Base-by-base conservation (phyloP, 2,888 invertebrate genomes). In the Pantelozetes paolii region DNA sequence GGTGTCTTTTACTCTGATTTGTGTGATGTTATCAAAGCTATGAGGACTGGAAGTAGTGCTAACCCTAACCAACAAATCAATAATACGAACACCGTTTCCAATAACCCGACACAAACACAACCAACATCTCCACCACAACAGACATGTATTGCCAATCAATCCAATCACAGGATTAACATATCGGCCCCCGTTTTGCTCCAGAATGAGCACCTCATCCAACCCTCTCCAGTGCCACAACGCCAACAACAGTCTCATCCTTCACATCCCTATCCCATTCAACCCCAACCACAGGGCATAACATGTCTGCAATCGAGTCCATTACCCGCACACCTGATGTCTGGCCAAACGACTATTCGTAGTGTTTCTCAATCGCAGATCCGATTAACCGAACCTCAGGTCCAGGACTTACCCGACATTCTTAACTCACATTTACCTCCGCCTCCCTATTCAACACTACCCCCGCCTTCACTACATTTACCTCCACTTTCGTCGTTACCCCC, bases 371-470 rank as follows among this genome's bases (percentile, higher is more conserved):
- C 59, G 59, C 73, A 40, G 20, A 67, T 13, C 23, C 67, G 67
- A 23, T n/a, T 11, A 18, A 67, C 36, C 30, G 67, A 67, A 9
- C 1, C 67, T 3, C 67, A 15, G 18, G 67, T 67, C 40, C 67
- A 67, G n/a, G 71, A 75, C 59, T 74, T 78, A 48, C 78, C 78
- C 26, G 78, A 78, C 67, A 76, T 78, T 11, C 72, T 78, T 5
- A 76, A 77, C 54, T 76, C 77, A 6, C 78, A 77, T 72, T 72
- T 77, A 62, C 78, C 77, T 28, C 77, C 78, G 30, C 73, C 73
- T 23, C 77, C 78, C 26, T 78, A 78, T 62, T 77, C 78, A 5
- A 77, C 77, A 6, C 70, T 77, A 15, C 77, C 30, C 74, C 40
- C 67, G 6, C 40, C 67, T n/a, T 2, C 40, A 5, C 15, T 42